These are phyloP conservation scores for Drosophila lowei DNA, from an alignment of 1,140 invertebrate genomes.

Conservation along the genomic window DNA sequence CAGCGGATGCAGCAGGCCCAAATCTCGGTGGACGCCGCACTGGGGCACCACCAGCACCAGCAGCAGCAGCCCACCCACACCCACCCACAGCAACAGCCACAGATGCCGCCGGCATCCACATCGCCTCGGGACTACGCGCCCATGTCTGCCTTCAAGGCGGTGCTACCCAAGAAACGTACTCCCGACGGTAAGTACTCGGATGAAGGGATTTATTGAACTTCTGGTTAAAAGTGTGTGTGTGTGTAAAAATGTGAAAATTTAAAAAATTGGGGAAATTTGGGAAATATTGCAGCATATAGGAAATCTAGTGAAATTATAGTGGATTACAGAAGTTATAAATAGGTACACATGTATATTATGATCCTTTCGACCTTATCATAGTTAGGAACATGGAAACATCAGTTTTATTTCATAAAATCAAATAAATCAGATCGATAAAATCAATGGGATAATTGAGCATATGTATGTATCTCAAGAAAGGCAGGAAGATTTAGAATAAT, in stretches of 20 bases:
- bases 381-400: too few species aligned
- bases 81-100: slow-evolving; percentile 41
- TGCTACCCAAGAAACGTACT: slow-evolving; percentile 75
- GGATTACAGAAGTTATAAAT: too few species aligned
- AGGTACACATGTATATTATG: too few species aligned
- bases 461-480: too few species aligned
- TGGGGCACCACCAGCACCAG: slow-evolving; percentile 55
- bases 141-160: slow-evolving; percentile 80
- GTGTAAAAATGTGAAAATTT: background rate
- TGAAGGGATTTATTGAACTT: background rate
- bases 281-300: too few species aligned
- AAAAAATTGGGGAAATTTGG: too few species aligned
- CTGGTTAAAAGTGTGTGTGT: background rate
- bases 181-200: slow-evolving; percentile 74
- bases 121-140: slow-evolving; percentile 76
- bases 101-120: slow-evolving; percentile 64
- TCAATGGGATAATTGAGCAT: too few species aligned
- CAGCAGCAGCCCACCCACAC: slow-evolving; percentile 51
- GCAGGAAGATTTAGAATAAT: too few species aligned
- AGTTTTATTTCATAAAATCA: too few species aligned
- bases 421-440: too few species aligned
- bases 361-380: too few species aligned
- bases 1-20: slow-evolving; percentile 69
- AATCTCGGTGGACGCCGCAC: slow-evolving; percentile 53
- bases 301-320: too few species aligned